These are phyloP conservation scores for Silurus meridionalis DNA, from an alignment of 2,113 vertebrate genomes.

Conservation along the genomic window DNA sequence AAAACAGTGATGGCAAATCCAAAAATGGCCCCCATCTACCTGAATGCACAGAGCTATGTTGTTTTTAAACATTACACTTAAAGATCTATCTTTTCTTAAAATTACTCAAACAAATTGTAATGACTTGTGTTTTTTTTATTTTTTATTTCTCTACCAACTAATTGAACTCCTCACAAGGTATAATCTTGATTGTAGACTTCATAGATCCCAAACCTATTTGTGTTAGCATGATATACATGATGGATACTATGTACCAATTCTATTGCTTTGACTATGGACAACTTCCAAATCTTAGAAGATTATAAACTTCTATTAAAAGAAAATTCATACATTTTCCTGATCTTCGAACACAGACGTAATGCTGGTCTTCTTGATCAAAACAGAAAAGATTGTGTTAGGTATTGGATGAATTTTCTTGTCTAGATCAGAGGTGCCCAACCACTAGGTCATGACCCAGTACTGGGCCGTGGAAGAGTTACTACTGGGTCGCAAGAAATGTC, in stretches of 20 bases:
- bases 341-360: not conserved
- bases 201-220: not conserved
- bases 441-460: too few relatives aligned
- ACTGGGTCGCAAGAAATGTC: too few relatives aligned
- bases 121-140: not conserved
- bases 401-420: not conserved
- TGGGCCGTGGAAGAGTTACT: too few relatives aligned
- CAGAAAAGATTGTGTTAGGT: not conserved
- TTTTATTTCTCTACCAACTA: not conserved
- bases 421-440: too few relatives aligned
- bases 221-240: not conserved
- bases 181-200: not conserved
- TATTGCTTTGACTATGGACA: not conserved
- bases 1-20: not conserved
- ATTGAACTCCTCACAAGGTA: not conserved
- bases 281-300: not conserved
- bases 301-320: too few relatives aligned
- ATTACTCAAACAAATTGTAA: not conserved
- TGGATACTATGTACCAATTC: not conserved
- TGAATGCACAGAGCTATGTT: not conserved
- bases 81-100: not conserved
- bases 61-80: not conserved
- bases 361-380: not conserved
- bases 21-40: not conserved
- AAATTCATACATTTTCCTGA: not conserved